Base-by-base conservation (phyloP, 2,113 vertebrate genomes). In the Takifugu flavidus region DNA sequence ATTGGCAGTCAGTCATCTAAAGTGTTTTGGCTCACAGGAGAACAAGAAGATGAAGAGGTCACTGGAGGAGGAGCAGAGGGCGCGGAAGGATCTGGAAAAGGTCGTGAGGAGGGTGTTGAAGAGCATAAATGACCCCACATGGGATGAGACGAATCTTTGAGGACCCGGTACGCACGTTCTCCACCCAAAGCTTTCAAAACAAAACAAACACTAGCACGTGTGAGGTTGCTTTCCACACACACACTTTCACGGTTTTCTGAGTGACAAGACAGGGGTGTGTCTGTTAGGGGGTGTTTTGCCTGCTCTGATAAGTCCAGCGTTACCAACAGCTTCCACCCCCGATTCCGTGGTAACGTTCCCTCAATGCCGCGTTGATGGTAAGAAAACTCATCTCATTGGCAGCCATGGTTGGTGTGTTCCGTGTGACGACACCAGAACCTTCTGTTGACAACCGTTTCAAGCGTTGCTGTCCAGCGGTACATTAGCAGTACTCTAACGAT, bases 131-230 rank as follows among this genome's bases (percentile, higher is more conserved):
- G 95, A 99, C 82, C 93, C 94, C 5, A 93, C 95, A 6, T 98
- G 96, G 95, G 96, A 99, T 53, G 95, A 99, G 89, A 99, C 96
- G 59, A 99, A 98, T 79, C 91, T 98, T 68, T 99, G 92, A 95
- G 67, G 75, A 58, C 56, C 13, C 3, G 34, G 7, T 39, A 10
- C 2, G 34, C 34, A 39, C 7, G 34, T 39, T 39, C 34, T 39
- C 45, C 45, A n/a, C n/a, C 14, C 15, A 3, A 47, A 47, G 45
- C 45, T 47, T 47, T 47, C 8, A 14, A 47, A 47, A 47, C n/a
- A 47, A n/a, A 47, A 45, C 44, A 15, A 15, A n/a, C 12, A 15
- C 6, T 13, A 14, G 45, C 43, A 6, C 43, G 14, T 6, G 43
- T 10, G 8, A 11, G 43, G 8, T 11, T 10, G 11, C 43, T 45